These are phyloP conservation scores for Orycteropus afer DNA, from an alignment of 2,113 vertebrate genomes.

Conservation along the genomic window DNA sequence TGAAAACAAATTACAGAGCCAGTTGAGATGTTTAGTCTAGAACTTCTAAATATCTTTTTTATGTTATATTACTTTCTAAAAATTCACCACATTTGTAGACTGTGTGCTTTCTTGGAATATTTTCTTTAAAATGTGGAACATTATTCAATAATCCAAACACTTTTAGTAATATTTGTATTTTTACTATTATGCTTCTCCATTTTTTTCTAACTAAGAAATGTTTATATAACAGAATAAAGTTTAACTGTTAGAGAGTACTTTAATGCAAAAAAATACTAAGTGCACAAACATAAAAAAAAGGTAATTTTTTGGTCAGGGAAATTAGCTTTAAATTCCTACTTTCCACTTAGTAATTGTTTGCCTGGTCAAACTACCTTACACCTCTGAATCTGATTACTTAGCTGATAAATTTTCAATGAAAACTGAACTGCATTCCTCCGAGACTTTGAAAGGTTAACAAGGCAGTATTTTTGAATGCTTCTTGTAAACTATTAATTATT, in stretches of 20 bases:
- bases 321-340: not conserved
- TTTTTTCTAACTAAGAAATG: not conserved
- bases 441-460: not conserved
- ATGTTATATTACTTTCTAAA: not conserved
- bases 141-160: not conserved
- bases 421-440: not conserved
- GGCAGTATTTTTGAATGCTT: not conserved
- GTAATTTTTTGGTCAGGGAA: not conserved
- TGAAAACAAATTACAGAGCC: slow-evolving; percentile 32
- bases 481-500: not conserved
- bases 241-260: not conserved
- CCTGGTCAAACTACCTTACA: not conserved
- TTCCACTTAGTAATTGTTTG: not conserved
- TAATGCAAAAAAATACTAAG: not conserved
- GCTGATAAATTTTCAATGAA: not conserved
- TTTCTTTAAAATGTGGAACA: not conserved
- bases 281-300: not conserved
- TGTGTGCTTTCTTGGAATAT: not conserved
- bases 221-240: not conserved
- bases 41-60: not conserved
- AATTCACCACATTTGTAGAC: not conserved
- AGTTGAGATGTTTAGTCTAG: not conserved
- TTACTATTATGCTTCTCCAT: not conserved
- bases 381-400: not conserved
- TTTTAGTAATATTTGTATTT: not conserved